Evolutionary conservation across 2,797 vertebrate genomes (phyloP).

Genomic region (Masticophis lateralis): DNA sequence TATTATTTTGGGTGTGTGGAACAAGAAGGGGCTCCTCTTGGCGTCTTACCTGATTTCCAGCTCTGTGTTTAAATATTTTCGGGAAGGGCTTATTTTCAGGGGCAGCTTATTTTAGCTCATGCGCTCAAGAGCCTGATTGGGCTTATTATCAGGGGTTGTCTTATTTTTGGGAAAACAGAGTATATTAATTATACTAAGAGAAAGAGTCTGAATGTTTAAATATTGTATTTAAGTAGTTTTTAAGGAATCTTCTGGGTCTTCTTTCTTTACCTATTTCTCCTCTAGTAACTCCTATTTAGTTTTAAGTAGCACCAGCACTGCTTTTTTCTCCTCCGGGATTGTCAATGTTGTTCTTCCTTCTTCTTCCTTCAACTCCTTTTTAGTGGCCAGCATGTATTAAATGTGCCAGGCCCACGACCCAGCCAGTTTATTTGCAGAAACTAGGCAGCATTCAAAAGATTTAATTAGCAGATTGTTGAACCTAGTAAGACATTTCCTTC

Average conservation of each 20-base stretch:
- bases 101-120: too few species aligned
- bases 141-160: too few species aligned
- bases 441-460: background rate
- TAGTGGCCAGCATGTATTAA: background rate
- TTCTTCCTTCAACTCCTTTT: background rate
- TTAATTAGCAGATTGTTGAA: background rate
- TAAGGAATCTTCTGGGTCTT: background rate
- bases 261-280: background rate
- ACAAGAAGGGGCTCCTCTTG: too few species aligned
- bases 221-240: background rate
- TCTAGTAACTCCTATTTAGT: background rate
- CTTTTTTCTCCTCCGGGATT: background rate
- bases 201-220: background rate
- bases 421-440: background rate
- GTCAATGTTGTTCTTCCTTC: background rate
- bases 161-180: too few species aligned
- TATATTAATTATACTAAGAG: background rate
- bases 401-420: background rate
- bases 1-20: too few species aligned
- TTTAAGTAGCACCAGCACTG: background rate
- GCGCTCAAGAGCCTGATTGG: too few species aligned
- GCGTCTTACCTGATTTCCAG: too few species aligned
- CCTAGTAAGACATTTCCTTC: background rate
- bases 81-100: too few species aligned
- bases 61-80: too few species aligned